Evolutionary conservation across 2,888 invertebrate genomes (phyloP).

Genomic region (Andrena fulva): DNA sequence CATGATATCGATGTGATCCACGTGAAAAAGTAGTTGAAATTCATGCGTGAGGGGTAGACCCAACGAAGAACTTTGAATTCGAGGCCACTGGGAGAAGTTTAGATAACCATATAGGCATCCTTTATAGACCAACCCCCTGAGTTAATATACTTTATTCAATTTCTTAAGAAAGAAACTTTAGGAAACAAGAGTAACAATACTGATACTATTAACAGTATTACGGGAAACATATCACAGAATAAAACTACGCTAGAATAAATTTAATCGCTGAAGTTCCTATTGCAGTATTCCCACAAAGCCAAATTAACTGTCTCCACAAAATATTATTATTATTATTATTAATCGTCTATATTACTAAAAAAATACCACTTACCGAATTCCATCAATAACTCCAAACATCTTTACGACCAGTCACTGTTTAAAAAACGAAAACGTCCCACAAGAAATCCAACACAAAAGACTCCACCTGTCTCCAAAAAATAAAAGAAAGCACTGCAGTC

Average conservation of each 20-base stretch:
- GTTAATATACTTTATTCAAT: neutral
- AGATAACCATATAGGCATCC: conserved; percentile 14
- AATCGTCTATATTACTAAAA: no score
- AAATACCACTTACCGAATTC: neutral
- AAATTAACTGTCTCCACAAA: no score
- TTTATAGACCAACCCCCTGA: neutral
- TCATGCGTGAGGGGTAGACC: conserved; percentile 12
- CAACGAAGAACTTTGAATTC: conserved; percentile 42
- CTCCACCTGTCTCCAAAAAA: neutral
- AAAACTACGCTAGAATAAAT: neutral
- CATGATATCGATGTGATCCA: neutral
- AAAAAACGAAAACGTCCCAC: neutral
- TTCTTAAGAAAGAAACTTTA: neutral
- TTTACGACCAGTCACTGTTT: neutral
- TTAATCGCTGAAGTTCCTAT: neutral
- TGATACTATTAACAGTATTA: neutral
- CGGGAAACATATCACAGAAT: neutral
- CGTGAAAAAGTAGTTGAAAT: neutral
- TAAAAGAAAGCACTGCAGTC: conserved; percentile 3
- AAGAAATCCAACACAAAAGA: neutral
- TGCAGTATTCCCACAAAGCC: neutral
- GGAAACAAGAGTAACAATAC: neutral
- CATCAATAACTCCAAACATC: neutral
- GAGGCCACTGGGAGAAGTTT: conserved; percentile 35
- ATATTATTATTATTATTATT: no score